These are phyloP conservation scores for Rapana venosa DNA, from an alignment of 2,888 invertebrate species.

Conservation along the genomic window DNA sequence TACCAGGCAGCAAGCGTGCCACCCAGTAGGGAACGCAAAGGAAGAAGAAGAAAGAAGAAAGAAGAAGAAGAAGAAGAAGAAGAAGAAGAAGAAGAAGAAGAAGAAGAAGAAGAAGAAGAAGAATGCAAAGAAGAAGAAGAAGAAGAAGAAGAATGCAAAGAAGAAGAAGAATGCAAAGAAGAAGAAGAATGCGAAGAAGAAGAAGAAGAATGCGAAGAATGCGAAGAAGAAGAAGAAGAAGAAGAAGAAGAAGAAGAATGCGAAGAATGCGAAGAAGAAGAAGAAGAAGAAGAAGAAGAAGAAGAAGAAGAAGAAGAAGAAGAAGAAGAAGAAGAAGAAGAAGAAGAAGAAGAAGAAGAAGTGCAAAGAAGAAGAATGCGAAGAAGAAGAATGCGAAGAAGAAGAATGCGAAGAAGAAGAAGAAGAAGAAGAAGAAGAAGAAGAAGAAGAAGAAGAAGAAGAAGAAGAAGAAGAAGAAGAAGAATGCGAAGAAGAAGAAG, in stretches of 20 bases:
- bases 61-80: not conserved
- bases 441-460: too few relatives aligned
- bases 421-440: too few relatives aligned
- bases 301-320: too few relatives aligned
- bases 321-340: too few relatives aligned
- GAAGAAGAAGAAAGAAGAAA: constrained; percentile 16
- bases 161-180: constrained; percentile 16
- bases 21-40: not conserved
- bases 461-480: too few relatives aligned
- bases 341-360: too few relatives aligned
- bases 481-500: too few relatives aligned
- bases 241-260: not conserved
- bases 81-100: not conserved
- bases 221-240: not conserved
- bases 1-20: too few relatives aligned
- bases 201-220: not conserved
- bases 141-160: not conserved
- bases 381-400: too few relatives aligned
- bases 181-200: constrained; percentile 12
- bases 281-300: constrained; percentile 6
- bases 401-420: too few relatives aligned
- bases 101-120: not conserved
- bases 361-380: too few relatives aligned
- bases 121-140: not conserved
- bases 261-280: not conserved